These are phyloP conservation scores for Mirounga angustirostris DNA, from an alignment of 2,113 vertebrate species.

Conservation along the genomic window DNA sequence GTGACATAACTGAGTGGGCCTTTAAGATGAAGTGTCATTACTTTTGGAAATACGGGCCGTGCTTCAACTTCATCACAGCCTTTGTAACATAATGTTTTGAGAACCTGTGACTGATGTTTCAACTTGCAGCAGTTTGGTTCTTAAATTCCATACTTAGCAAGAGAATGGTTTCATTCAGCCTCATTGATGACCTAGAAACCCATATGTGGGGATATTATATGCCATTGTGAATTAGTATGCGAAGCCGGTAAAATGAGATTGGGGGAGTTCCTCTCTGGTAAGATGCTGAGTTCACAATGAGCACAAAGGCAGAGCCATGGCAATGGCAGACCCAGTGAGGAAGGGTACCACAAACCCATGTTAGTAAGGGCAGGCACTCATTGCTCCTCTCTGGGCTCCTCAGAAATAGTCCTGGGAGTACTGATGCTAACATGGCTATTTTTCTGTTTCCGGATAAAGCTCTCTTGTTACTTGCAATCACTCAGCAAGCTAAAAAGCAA, in stretches of 20 bases:
- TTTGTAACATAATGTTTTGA: constrained; percentile 83
- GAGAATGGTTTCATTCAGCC: constrained; percentile 74
- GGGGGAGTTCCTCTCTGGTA: background rate
- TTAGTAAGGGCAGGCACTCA: rapidly evolving
- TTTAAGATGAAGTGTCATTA: constrained; percentile 89
- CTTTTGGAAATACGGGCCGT: constrained; percentile 87
- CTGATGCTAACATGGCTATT: background rate
- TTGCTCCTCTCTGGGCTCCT: background rate
- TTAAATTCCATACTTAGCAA: constrained; percentile 76
- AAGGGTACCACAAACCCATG: rapidly evolving
- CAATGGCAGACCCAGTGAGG: background rate
- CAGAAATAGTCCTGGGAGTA: background rate
- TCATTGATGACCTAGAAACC: constrained; percentile 62
- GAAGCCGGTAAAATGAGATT: background rate
- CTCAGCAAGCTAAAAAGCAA: background rate
- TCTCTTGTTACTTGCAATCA: background rate
- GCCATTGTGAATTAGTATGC: constrained; percentile 23
- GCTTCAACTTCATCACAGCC: constrained; percentile 86
- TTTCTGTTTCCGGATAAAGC: background rate
- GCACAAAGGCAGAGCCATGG: background rate
- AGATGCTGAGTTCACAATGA: background rate
- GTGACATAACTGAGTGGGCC: constrained; percentile 86
- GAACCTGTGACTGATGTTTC: constrained; percentile 76
- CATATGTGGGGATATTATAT: background rate
- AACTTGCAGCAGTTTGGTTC: constrained; percentile 67